phyloP scores from a whole-genome alignment of 2,113 vertebrate genomes.

The Myocastor coypus region DNA sequence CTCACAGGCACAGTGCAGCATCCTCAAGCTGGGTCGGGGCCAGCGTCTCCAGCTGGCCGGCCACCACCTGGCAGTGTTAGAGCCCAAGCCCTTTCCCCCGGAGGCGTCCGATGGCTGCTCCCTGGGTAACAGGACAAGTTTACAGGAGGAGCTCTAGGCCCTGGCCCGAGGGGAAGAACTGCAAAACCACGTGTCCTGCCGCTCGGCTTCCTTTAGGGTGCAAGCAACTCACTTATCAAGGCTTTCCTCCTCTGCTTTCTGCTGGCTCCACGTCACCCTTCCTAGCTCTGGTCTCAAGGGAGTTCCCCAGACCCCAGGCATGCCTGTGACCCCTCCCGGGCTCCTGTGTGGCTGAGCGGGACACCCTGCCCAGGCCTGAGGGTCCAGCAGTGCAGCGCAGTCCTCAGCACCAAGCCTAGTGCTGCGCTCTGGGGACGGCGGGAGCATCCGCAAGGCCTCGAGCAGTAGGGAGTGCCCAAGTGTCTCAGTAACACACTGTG shows the following conservation, averaged over 20 bases:
- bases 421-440: background rate
- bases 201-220: background rate
- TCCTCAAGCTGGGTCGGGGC: background rate
- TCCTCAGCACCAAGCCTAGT: background rate
- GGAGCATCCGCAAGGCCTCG: background rate
- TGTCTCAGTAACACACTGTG: background rate
- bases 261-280: background rate
- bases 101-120: background rate
- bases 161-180: background rate
- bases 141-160: background rate
- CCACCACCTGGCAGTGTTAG: background rate
- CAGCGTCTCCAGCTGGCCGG: background rate
- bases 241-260: background rate
- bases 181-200: background rate
- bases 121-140: background rate
- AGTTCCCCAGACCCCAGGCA: background rate
- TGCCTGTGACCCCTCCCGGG: background rate
- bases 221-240: background rate
- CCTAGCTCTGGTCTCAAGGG: background rate
- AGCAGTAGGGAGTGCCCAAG: slow-evolving; percentile 40
- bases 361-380: background rate
- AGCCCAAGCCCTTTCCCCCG: background rate
- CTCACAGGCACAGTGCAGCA: too few species aligned
- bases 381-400: background rate
- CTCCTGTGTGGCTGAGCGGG: background rate